Base-by-base conservation (phyloP, 2,888 invertebrate genomes). In the Andricus curvator region DNA sequence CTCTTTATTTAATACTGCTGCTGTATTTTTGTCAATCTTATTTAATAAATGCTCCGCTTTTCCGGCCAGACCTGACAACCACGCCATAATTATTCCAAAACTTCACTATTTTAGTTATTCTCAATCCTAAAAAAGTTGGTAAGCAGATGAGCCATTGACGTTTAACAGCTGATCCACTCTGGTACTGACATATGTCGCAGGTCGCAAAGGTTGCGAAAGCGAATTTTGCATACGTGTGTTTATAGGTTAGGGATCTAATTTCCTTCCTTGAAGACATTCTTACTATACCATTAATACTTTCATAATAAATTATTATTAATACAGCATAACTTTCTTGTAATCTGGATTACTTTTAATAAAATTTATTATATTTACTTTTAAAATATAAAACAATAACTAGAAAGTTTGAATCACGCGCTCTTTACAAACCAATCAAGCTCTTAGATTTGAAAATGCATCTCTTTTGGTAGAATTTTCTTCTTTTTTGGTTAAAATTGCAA, bases 1-100 rank as follows among this genome's bases (percentile, higher is more conserved):
- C 6, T 92, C 92, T 79, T 92, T 92, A 81, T 88, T 92, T 67
- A 95, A 93, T 62, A 95, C 96, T 62, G 94, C 94, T 2, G 96
- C 96, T 22, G 96, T 96, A 90, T 95, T 95, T 90, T 96, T 94
- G 90, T 97, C 96, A 78, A 97, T 95, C 92, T 95, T 95, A 90
- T 96, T 96, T 48, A 97, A 92, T 80, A 97, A 93, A 89, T 95
- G 94, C 91, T 96, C 96, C 33, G 96, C 96, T 88, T 95, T 96
- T 41, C 95, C 96, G 70, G 96, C 96, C 79, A 96, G 93, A 86
- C 95, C 96, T 84, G 95, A 94, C 74, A 96, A 91, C 96, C 96
- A 96, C 83, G 96, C 95, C 96, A 96, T 96, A 65, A 74, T 80
- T 60, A 51, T 44, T 22, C 0, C 0, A 41, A 70, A 70, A 29